These are phyloP conservation scores for Limonius californicus DNA, from an alignment of 1,140 invertebrate species.

Conservation along the genomic window DNA sequence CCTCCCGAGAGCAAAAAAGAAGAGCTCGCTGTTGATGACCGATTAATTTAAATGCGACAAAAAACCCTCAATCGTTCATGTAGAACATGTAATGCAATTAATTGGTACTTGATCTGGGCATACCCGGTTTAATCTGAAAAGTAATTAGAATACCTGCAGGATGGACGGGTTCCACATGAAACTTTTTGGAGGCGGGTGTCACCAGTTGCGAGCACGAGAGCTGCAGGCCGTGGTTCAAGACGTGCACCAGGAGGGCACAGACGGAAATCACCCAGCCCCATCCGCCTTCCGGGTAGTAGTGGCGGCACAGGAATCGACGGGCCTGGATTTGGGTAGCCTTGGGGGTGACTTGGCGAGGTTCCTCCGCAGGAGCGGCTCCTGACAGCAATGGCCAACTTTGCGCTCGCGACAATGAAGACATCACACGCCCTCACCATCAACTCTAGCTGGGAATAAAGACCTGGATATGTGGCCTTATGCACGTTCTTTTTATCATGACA, in stretches of 20 bases:
- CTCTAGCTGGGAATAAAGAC: no score
- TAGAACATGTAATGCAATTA: no score
- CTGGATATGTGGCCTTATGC: no score
- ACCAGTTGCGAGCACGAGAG: constrained; percentile 55
- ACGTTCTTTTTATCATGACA: no score
- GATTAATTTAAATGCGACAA: no score
- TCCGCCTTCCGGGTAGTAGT: constrained; percentile 76
- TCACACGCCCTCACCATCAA: constrained; percentile 19
- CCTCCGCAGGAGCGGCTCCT: constrained; percentile 35
- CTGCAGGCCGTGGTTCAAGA: constrained; percentile 63
- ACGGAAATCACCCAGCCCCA: constrained; percentile 75
- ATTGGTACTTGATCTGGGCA: no score
- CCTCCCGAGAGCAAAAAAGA: no score
- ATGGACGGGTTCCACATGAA: constrained; percentile 42
- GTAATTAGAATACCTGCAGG: constrained; percentile 37
- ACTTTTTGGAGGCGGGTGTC: constrained; percentile 50
- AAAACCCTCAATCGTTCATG: no score
- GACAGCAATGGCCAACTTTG: constrained; percentile 44
- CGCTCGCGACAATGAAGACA: constrained; percentile 42
- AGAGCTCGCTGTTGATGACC: no score
- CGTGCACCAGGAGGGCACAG: constrained; percentile 61
- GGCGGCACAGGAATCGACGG: constrained; percentile 47
- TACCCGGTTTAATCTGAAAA: no score
- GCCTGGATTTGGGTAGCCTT: constrained; percentile 39
- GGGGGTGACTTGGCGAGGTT: constrained; percentile 25